Conservation (phyloP, 2,113 vertebrate species). For the Malurus cyaneus region DNA sequence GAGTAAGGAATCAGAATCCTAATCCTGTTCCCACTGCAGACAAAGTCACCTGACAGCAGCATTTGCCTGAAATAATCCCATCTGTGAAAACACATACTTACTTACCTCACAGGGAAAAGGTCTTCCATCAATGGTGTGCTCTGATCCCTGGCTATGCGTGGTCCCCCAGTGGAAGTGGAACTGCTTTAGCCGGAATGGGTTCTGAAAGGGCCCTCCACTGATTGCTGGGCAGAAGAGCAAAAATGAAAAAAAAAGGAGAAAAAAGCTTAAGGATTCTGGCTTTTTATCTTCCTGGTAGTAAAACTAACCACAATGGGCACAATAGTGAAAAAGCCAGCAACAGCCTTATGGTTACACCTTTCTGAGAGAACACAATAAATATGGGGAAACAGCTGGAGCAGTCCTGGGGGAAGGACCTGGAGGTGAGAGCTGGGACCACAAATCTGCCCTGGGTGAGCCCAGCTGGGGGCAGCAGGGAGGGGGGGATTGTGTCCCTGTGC, state of each 20-base stretch:
- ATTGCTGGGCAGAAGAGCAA: slow-evolving; percentile 75
- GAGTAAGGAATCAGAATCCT: neutral
- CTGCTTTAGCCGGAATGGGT: slow-evolving; percentile 90
- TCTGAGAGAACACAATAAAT: neutral
- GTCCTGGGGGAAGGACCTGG: neutral
- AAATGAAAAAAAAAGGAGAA: no score
- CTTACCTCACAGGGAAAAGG: slow-evolving; percentile 89
- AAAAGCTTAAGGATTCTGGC: neutral
- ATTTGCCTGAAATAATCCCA: neutral
- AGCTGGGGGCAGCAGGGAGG: rapidly evolving
- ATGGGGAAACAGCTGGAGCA: neutral
- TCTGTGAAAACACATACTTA: neutral
- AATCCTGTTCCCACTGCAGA: neutral
- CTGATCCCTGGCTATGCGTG: slow-evolving; percentile 85
- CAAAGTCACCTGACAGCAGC: neutral
- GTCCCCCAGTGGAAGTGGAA: slow-evolving; percentile 97
- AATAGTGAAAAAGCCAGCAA: neutral
- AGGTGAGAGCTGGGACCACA: neutral
- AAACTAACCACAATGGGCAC: neutral
- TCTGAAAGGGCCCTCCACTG: slow-evolving; percentile 86
- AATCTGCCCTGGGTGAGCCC: neutral
- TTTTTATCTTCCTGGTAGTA: neutral
- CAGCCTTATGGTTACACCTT: neutral
- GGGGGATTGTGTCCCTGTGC: neutral
- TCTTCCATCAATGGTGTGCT: slow-evolving; percentile 88